Evolutionary conservation across 2,113 vertebrate species (phyloP), one percentile per base, ranked within the genome.

Genomic region (Fulica atra): DNA sequence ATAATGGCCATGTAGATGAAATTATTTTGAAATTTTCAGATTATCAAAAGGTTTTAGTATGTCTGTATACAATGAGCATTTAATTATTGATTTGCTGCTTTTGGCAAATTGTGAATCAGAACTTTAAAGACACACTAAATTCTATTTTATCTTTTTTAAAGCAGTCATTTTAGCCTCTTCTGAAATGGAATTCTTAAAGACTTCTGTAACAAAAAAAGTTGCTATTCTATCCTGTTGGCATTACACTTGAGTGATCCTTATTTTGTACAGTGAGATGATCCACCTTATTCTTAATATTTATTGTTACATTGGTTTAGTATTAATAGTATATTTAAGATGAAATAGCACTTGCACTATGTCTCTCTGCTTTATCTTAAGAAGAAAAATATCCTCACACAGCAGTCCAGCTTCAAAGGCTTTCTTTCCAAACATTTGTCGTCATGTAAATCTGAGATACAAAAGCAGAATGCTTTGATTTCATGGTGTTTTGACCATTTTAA

Each of bases 381-480:
- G 64, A 94, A 89, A 85, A 64, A 61, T 80, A 83, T 81, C 26
- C 86, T 81, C 25, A 61, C 31, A 23, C 16, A 95, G 57, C 72
- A 80, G 92, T 64, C 68, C 21, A 74, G 85, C 95, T 97, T 98
- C 98, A 98, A 97, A 98, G 96, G 61, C 78, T 86, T 85, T 89
- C 86, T 88, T 93, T 96, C 86, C 83, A 89, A 96, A 96, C 90
- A 44, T 92, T 97, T 89, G 74, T 93, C 89, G 68, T 95, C 94
- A 96, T 98, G 98, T 96, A 98, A 98, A 98, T 98, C 96, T 91
- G 42, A 80, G 77, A 86, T 95, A 97, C 97, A 98, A 97, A 98
- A 96, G 97, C 93, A 95, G 94, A 98, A 96, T 95, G 97, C 96
- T 93, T 95, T 63, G 95, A 98, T 98, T 98, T 98, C 98, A 98